Percentiles rank a stretch among this genome's conserved stretches.
Evolutionary conservation across 2,113 vertebrate species (phyloP).

Genomic region (Anthoscopus minutus): DNA sequence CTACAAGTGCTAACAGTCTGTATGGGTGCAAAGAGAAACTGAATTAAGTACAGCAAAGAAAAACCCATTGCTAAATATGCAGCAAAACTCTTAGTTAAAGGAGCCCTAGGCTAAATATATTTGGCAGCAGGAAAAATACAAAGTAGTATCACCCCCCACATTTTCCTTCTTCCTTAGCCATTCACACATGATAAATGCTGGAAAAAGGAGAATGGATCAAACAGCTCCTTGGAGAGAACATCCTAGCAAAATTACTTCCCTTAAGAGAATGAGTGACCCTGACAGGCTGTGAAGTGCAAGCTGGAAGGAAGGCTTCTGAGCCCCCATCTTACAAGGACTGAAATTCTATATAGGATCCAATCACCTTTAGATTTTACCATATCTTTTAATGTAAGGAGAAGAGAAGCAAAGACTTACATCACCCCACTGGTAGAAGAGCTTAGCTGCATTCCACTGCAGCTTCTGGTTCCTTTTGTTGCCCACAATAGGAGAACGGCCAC

Average conservation of each 20-base stretch:
- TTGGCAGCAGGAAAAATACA: background rate
- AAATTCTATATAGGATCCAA: background rate
- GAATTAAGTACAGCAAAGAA: background rate
- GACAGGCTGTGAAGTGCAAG: background rate
- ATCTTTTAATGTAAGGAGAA: background rate
- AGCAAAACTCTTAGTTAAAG: background rate
- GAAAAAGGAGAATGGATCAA: background rate
- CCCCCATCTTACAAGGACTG: background rate
- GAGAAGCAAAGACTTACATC: slow-evolving; percentile 79
- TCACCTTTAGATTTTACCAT: background rate
- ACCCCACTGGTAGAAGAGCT: slow-evolving; percentile 98
- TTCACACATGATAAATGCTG: background rate
- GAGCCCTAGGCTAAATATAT: background rate
- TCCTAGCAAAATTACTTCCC: background rate
- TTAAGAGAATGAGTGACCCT: background rate
- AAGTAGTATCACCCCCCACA: background rate
- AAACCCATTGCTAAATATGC: background rate
- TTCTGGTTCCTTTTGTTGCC: slow-evolving; percentile 98
- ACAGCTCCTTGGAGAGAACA: background rate
- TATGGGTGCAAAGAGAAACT: background rate
- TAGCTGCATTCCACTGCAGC: slow-evolving; percentile 96
- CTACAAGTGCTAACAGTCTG: background rate
- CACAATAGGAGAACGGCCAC: slow-evolving; percentile 89
- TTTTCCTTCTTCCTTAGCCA: background rate
- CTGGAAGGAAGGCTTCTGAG: background rate